A percentile compares a stretch with the other conserved stretches of the same genome.
These are phyloP conservation scores for Eilema griseolum DNA, from an alignment of 2,888 invertebrate genomes.

Conservation along the genomic window DNA sequence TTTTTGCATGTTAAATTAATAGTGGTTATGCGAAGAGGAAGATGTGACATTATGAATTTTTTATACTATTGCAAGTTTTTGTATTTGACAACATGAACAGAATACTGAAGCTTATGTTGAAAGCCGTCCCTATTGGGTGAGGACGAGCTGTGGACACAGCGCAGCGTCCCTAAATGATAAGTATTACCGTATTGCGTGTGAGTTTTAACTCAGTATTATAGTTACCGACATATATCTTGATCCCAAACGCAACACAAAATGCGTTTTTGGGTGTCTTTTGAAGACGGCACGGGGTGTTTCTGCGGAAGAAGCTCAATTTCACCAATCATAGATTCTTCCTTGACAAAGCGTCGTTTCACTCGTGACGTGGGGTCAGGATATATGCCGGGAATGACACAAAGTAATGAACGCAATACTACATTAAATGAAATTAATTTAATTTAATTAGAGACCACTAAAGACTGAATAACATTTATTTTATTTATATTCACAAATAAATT, in stretches of 20 bases:
- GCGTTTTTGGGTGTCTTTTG: too few species aligned
- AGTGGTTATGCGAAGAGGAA: background rate
- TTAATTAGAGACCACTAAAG: background rate
- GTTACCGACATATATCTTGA: too few species aligned
- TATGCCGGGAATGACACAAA: background rate
- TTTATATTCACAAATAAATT: too few species aligned
- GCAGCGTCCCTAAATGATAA: conserved; percentile 3
- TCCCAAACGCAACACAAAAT: too few species aligned
- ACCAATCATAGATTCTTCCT: too few species aligned
- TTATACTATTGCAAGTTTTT: background rate
- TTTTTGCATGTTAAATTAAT: background rate
- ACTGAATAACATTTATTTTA: background rate
- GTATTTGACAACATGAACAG: conserved; percentile 11
- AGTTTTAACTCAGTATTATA: background rate
- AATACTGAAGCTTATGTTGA: conserved; percentile 8
- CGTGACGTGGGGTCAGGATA: too few species aligned
- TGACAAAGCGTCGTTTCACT: too few species aligned
- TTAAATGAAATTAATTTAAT: background rate
- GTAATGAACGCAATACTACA: background rate
- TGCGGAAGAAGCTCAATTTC: too few species aligned
- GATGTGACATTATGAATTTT: background rate
- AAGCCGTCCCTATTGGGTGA: conserved; percentile 21
- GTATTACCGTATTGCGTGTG: background rate
- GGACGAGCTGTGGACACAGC: conserved; percentile 3
- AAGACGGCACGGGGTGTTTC: too few species aligned